phyloP scores from a whole-genome alignment of 2,113 vertebrate genomes.

The Leucopsar rothschildi region DNA sequence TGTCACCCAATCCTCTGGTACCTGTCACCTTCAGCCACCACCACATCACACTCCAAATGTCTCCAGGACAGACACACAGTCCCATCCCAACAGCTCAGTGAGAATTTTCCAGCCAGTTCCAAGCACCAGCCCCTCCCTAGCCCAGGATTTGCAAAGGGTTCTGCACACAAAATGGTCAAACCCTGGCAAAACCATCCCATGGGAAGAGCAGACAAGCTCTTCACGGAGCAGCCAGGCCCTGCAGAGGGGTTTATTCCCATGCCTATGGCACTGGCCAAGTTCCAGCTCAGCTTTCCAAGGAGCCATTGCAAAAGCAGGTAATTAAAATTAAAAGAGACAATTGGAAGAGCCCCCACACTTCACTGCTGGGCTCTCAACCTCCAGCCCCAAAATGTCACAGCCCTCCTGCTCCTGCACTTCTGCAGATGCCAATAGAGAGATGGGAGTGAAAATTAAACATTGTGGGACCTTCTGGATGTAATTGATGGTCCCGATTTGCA shows the following conservation, averaged over 20 bases:
- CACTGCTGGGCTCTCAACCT: background rate
- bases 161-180: accelerated
- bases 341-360: background rate
- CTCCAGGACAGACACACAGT: accelerated
- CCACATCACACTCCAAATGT: background rate
- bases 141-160: background rate
- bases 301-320: background rate
- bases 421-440: conserved; percentile 24
- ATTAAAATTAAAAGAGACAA: conserved; percentile 34
- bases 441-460: conserved; percentile 45
- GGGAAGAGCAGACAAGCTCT: background rate
- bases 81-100: accelerated
- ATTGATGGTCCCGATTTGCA: conserved; percentile 65
- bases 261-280: background rate
- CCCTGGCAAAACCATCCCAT: background rate
- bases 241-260: background rate
- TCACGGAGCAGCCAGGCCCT: accelerated
- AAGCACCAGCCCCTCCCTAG: background rate
- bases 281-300: background rate
- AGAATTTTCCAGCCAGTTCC: background rate
- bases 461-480: conserved; percentile 32
- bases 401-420: background rate
- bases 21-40: background rate
- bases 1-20: background rate
- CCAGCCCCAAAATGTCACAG: background rate